Evolutionary conservation across 2,888 invertebrate species (phyloP).

Genomic region (Lasioglossum vierecki): DNA sequence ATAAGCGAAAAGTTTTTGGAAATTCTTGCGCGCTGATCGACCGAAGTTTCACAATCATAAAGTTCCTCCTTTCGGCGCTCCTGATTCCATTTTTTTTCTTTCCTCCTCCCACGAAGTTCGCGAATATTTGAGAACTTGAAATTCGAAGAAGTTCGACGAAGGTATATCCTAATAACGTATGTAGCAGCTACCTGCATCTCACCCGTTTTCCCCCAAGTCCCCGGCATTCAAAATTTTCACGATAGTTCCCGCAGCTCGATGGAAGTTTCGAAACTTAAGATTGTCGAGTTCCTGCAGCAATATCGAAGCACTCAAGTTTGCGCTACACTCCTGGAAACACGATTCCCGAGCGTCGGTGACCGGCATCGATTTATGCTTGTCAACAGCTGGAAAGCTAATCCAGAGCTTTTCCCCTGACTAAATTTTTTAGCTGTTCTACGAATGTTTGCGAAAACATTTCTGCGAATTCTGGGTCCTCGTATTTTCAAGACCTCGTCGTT

Average conservation of each 20-base stretch:
- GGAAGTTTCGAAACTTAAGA: slow-evolving; percentile 4
- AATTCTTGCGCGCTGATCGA: neutral
- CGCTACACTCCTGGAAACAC: slow-evolving; percentile 1
- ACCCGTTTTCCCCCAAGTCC: neutral
- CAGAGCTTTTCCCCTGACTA: neutral
- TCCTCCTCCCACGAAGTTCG: neutral
- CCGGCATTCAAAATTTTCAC: slow-evolving; percentile 1
- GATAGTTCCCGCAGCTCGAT: neutral
- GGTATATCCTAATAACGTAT: slow-evolving; percentile 9
- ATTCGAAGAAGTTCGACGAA: neutral
- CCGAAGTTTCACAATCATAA: slow-evolving; percentile 1
- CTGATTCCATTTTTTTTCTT: neutral
- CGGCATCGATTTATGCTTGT: slow-evolving; percentile 6
- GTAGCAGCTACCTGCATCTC: neutral
- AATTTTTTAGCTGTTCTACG: neutral
- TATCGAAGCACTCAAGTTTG: neutral
- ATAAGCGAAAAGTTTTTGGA: neutral
- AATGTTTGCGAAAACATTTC: neutral
- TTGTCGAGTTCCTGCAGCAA: slow-evolving; percentile 12
- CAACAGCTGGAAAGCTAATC: neutral
- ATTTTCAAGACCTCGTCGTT: neutral
- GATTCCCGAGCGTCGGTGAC: neutral
- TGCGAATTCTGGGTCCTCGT: neutral
- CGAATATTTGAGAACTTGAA: slow-evolving; percentile 3
- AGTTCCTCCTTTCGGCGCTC: neutral